phyloP scores from a whole-genome alignment of 1,140 invertebrate species.

The Nasonia longicornis region DNA sequence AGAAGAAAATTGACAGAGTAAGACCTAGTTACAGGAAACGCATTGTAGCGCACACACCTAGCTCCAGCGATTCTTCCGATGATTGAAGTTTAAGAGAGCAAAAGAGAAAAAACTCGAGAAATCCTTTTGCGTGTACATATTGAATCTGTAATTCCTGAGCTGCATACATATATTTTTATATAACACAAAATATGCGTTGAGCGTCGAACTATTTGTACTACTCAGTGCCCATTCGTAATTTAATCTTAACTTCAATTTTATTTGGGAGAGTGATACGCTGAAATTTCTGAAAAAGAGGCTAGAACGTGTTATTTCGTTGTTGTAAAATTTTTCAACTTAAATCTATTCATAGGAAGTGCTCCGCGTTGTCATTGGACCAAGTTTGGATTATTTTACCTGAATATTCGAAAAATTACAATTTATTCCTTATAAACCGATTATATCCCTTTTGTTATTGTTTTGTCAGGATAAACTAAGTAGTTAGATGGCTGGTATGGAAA shows the following conservation, averaged over 20 bases:
- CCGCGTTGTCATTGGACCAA: no score
- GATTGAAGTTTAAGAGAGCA: conserved; percentile 43
- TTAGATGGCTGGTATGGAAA: no score
- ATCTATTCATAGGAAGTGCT: no score
- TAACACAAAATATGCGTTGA: conserved; percentile 27
- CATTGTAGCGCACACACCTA: conserved; percentile 48
- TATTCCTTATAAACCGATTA: no score
- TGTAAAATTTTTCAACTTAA: no score
- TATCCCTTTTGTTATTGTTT: no score
- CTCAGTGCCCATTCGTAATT: background rate
- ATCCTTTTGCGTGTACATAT: conserved; percentile 57
- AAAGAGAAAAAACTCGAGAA: conserved; percentile 4
- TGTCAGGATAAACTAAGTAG: no score
- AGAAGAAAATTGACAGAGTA: conserved; percentile 58
- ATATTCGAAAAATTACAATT: no score
- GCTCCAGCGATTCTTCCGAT: conserved; percentile 60
- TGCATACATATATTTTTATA: conserved; percentile 49
- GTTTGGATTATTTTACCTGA: no score
- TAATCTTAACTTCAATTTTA: background rate
- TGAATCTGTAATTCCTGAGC: conserved; percentile 60
- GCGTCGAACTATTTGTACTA: conserved; percentile 1
- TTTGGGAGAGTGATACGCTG: no score
- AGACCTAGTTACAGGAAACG: conserved; percentile 60
- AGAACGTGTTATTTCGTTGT: no score
- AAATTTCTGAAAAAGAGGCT: no score